Evolutionary conservation across 2,113 vertebrate genomes (phyloP).

Genomic region (Vanacampus margaritifer): DNA sequence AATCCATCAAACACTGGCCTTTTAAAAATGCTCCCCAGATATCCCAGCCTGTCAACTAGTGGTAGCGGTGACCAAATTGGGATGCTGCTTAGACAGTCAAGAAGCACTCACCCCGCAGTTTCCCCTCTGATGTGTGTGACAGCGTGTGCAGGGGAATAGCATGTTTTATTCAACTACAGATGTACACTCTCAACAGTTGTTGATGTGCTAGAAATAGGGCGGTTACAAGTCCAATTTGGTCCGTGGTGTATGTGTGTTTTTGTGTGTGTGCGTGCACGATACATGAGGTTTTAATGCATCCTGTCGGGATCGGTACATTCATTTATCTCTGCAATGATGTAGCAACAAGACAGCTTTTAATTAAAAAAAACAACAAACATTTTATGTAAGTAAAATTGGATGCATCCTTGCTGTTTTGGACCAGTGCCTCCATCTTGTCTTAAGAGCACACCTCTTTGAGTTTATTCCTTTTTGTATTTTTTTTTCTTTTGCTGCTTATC

Average conservation of each 20-base stretch:
- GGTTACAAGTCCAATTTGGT: constrained; percentile 72
- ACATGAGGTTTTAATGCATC: constrained; percentile 57
- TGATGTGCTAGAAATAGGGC: constrained; percentile 73
- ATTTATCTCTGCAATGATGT: constrained; percentile 25
- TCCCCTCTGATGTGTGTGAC: constrained; percentile 77
- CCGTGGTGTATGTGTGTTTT: constrained; percentile 18
- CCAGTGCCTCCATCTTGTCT: no score
- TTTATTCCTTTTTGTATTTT: neutral
- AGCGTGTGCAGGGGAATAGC: constrained; percentile 75
- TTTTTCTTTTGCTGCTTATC: no score
- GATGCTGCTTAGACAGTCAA: constrained; percentile 78
- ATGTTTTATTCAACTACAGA: constrained; percentile 81
- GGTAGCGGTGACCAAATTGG: constrained; percentile 77
- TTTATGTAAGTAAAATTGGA: no score
- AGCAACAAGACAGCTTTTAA: constrained; percentile 15
- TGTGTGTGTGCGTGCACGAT: constrained; percentile 26
- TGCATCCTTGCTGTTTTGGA: no score
- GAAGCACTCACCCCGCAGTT: constrained; percentile 73
- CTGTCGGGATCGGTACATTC: constrained; percentile 54
- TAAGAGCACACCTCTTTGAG: no score
- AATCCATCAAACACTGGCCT: constrained; percentile 82
- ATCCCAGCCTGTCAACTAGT: constrained; percentile 77
- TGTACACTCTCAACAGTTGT: constrained; percentile 79
- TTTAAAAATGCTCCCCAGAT: constrained; percentile 82
- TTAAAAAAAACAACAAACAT: no score